Base-by-base conservation (phyloP, 2,113 vertebrate species). In the Grammomys surdaster region DNA sequence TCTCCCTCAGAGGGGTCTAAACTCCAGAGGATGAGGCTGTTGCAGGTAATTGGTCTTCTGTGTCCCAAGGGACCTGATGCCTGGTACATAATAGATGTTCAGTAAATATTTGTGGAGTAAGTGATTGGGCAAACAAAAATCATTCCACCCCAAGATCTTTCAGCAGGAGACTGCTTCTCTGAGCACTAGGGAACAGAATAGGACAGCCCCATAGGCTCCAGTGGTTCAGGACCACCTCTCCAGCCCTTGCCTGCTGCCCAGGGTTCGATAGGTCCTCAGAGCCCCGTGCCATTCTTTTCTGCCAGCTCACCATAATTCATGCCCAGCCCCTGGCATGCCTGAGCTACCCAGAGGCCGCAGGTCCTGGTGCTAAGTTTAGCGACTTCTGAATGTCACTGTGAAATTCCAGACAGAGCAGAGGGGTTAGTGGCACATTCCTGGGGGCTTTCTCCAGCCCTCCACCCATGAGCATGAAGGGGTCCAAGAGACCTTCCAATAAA, bases 301-400 rank as follows among this genome's bases (percentile, higher is more conserved):
- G 86, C 65, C 58, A 3, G 69, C 86, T 96, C 96, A 90, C 51
- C 56, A 31, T 90, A 90, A 97, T 97, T 97, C 31, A 96, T 96
- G 33, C 58, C 96, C 43, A 78, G 89, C 88, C 97, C 92, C 96
- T 89, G 94, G 90, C 78, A 51, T 87, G 90, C 95, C 93, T 92
- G 96, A 95, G 97, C 88, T 97, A 97, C 84, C 78, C 81, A 56
- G 94, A 97, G 89, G 94, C 94, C 82, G 78, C n/a, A 87, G 96
- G 98, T 93, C 72, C 43, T 4, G 43, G 80, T 81, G 97, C 93
- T 97, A 97, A 98, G 98, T 97, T 96, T 96, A 98, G 95, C 97
- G 97, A 95, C 76, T 97, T 93, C 75, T 87, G 75, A 96, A 97
- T 94, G 93, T 94, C 51, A 93, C 97, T 33, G 94, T 97, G 97